Evolutionary conservation across 2,888 invertebrate species (phyloP), one percentile per base, ranked within the genome.

Genomic region (Pachycephus smyrnensis): DNA sequence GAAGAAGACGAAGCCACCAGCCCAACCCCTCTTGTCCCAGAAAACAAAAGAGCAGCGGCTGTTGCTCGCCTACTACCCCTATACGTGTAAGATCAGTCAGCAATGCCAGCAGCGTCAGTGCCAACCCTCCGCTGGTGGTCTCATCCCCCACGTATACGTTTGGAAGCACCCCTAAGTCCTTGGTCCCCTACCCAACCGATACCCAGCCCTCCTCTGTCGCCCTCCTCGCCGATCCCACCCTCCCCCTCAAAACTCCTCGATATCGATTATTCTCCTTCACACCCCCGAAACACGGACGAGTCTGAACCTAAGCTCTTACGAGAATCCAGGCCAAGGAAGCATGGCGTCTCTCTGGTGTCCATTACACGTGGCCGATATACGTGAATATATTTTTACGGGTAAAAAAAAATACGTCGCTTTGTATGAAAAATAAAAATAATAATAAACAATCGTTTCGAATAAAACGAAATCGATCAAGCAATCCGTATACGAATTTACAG

Each of bases 41-140:
- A 87, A 88, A 88, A 89, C 89, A 89, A 89, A 89, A 89, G 89
- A 88, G 84, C 88, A 88, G 81, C 85, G 87, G 84, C 88, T 88
- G 88, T 88, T 88, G 88, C 88, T 86, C 86, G 82, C 82, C 79
- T 80, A 75, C 80, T 80, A 78, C 78, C 81, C 78, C 77, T 55
- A 15, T 9, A 55, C 55, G 55, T 23, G 55, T 6, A 55, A 55
- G 55, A 55, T 55, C 55, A 55, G 55, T 55, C 55, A 55, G 55
- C 55, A 55, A 12, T 12, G 40, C 40, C 40, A 40, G 23, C 40
- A 40, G 23, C 77, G 30, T 69, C 35, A 12, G 30, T 37, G 36
- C 30, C n/a, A 30, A 81, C 69, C 77, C 76, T 76, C 73, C 76
- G 37, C 55, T 23, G 55, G 9, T 9, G 55, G 55, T 55, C 15